Base-by-base conservation (phyloP, 2,888 invertebrate species). In the Nomada goodeniana region DNA sequence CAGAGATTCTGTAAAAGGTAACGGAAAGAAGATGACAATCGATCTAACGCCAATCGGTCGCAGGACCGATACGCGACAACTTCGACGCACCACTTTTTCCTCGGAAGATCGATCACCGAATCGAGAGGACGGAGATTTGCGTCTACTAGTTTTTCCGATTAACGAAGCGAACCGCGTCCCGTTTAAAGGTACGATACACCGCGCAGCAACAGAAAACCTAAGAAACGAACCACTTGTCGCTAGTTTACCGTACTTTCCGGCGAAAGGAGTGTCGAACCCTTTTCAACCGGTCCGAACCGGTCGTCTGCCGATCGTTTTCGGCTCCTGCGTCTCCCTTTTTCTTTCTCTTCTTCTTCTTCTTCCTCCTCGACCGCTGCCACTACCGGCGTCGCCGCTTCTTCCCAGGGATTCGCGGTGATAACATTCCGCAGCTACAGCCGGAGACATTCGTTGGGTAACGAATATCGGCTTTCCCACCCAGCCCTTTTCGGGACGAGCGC, bases 401-500 rank as follows among this genome's bases (percentile, higher is more conserved):
- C 86, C 80, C 86, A 89, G 73, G 70, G 84, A 80, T 83, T 88
- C 84, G 86, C 82, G 89, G 85, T 87, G 88, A 83, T 86, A 89
- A 89, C 89, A 90, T 90, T 90, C 90, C 87, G 74, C 53, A 69
- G 75, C 64, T 69, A 57, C 75, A 79, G 65, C 84, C 72, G 74
- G 71, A 71, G 76, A 78, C 72, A 80, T 52, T 76, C 64, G 74
- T 68, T 80, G 70, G 20, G 53, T 63, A 42, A 64, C 82, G 75
- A 81, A 86, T 85, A 83, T 84, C 83, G 85, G 91, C 89, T 91
- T 91, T 91, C 91, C 89, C 91, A 91, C 91, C 89, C 60, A 20
- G 64, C 81, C 79, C 63, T 84, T 89, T 90, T 89, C 84, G 86
- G 85, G 86, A 84, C 86, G 82, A 82, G 72, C 84, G 79, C 74